Base-by-base conservation (phyloP, 2,888 invertebrate genomes). In the Erebia aethiops region DNA sequence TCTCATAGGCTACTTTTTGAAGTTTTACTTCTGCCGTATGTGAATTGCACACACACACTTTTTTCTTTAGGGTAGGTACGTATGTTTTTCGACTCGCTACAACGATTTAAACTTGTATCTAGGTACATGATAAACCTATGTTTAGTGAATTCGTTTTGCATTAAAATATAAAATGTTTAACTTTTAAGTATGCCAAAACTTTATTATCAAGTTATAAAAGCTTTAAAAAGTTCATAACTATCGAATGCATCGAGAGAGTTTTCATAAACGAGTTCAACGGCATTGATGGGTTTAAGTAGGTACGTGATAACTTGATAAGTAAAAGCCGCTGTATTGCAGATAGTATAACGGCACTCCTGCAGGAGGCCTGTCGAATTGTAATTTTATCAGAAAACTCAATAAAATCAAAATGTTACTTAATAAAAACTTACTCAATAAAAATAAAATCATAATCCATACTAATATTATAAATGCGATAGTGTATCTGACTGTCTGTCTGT, bases 271-370 rank as follows among this genome's bases (percentile, higher is more conserved):
- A 52, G 72, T 67, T 70, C 72, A 64, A 46, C 52, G 62, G 70
- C 67, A 66, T 43, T 60, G 2, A 43, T 56, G 8, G 46, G 49
- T 62, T 18, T 21, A 49, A 49, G 49, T 49, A 62, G 21, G 2
- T 49, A 62, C 49, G 8, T 49, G 46, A 49, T 49, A 62, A 49
- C 49, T 2, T 49, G 46, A 49, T 49, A 62, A 49, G 49, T 49
- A 49, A 62, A 62, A 62, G 49, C 46, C 62, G 35, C 7, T 13
- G 21, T 49, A 49, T 49, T 46, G 58, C 60, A 64, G 16, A 51
- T 46, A 61, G 43, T 54, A 61, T 70, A 70, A 70, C 70, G 66
- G 66, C 61, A 61, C 46, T 21, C 26, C 67, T 11, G 57, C 49
- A 67, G 56, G 57, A 46, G 46, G 49, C 51, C 8, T 26, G 8